Conservation (phyloP, 2,113 vertebrate genomes). For the Crotalus helleri region DNA sequence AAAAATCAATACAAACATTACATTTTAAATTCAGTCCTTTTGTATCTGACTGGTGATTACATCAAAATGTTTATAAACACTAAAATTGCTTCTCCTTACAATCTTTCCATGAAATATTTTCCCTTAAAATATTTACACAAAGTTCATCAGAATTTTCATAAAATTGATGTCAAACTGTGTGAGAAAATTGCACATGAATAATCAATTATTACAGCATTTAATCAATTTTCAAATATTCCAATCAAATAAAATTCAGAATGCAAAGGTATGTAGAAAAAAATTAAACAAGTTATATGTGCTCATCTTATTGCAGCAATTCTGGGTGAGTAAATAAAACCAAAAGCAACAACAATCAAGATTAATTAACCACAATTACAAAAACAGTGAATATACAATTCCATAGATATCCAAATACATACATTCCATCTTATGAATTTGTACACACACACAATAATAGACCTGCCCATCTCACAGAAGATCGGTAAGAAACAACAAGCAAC, state of each 20-base stretch:
- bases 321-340: not conserved
- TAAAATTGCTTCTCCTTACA: no score
- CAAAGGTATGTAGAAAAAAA: not conserved
- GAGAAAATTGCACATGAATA: not conserved
- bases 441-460: not conserved
- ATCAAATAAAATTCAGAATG: not conserved
- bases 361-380: not conserved
- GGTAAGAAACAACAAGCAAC: not conserved
- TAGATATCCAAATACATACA: no score
- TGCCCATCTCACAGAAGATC: not conserved
- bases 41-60: not conserved
- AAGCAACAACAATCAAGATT: not conserved
- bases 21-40: not conserved
- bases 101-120: not conserved
- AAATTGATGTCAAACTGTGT: not conserved
- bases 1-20: not conserved
- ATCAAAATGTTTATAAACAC: no score
- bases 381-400: no score
- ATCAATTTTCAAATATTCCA: not conserved
- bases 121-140: not conserved
- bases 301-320: not conserved
- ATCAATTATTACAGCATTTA: not conserved
- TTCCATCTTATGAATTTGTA: no score
- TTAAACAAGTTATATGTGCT: not conserved
- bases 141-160: not conserved